Conservation (phyloP, 2,888 invertebrate species). For the Lasioglossum oenotherae region DNA sequence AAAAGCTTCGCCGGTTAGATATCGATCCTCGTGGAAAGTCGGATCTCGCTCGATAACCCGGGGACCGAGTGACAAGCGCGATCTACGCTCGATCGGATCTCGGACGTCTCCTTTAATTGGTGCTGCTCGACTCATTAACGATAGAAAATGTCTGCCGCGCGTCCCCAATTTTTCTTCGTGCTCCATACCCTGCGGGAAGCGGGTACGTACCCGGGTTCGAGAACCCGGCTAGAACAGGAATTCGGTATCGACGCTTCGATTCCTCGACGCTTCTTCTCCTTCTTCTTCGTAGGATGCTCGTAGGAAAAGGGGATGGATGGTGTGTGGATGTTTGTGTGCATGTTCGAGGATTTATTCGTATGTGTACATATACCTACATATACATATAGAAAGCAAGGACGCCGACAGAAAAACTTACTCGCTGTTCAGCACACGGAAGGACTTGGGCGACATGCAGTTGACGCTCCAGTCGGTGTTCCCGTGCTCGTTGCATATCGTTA, state of each 20-base stretch:
- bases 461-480: conserved; percentile 99
- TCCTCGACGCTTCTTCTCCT: conserved; percentile 40
- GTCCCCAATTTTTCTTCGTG: conserved; percentile 16
- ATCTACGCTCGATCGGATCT: conserved; percentile 49
- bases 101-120: conserved; percentile 66
- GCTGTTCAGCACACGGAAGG: conserved; percentile 94
- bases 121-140: conserved; percentile 62
- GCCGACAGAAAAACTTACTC: conserved; percentile 87
- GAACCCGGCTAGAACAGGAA: conserved; percentile 7
- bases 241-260: conserved; percentile 12
- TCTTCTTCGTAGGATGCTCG: conserved; percentile 1
- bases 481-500: conserved; percentile 98
- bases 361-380: background rate
- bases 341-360: conserved; percentile 12
- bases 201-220: background rate
- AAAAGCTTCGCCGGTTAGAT: conserved; percentile 56
- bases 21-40: conserved; percentile 60
- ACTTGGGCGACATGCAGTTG: conserved; percentile 96
- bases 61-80: conserved; percentile 61
- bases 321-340: background rate
- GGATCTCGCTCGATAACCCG: conserved; percentile 56
- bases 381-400: conserved; percentile 33
- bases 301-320: conserved; percentile 10
- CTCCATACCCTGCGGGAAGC: background rate
- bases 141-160: conserved; percentile 24